These are phyloP conservation scores for Melanerpes formicivorus DNA, from an alignment of 2,113 vertebrate genomes.

Conservation along the genomic window DNA sequence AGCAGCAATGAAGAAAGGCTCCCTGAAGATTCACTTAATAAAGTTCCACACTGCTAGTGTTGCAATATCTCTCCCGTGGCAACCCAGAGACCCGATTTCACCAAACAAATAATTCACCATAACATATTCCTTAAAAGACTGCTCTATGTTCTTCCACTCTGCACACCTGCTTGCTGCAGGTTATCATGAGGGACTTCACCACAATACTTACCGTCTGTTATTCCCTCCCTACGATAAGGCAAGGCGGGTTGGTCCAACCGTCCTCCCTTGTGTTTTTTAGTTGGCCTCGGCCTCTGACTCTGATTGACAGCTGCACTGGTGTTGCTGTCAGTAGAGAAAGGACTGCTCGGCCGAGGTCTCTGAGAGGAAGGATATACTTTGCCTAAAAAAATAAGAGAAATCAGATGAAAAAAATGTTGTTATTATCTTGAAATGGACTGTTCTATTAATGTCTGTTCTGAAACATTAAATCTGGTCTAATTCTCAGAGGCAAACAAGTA, in stretches of 20 bases:
- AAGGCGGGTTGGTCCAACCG: slow-evolving; percentile 82
- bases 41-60: accelerated
- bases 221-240: slow-evolving; percentile 90
- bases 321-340: slow-evolving; percentile 95
- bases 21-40: background rate
- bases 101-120: background rate
- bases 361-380: slow-evolving; percentile 89
- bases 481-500: slow-evolving; percentile 18
- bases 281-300: slow-evolving; percentile 89
- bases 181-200: background rate
- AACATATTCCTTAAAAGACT: background rate
- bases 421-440: background rate
- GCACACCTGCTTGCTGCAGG: background rate
- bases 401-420: background rate
- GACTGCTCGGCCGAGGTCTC: slow-evolving; percentile 90
- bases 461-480: slow-evolving; percentile 17
- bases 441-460: slow-evolving; percentile 1
- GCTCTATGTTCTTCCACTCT: background rate
- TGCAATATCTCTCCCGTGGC: accelerated
- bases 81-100: background rate
- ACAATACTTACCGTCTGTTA: slow-evolving; percentile 87
- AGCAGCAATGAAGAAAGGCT: background rate
- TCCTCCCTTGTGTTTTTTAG: slow-evolving; percentile 91
- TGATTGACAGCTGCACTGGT: slow-evolving; percentile 86
- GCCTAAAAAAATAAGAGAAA: slow-evolving; percentile 77